A percentile compares a stretch with the other conserved stretches of the same genome.
Conservation (phyloP, 2,113 vertebrate genomes). For the Petaurus breviceps region DNA sequence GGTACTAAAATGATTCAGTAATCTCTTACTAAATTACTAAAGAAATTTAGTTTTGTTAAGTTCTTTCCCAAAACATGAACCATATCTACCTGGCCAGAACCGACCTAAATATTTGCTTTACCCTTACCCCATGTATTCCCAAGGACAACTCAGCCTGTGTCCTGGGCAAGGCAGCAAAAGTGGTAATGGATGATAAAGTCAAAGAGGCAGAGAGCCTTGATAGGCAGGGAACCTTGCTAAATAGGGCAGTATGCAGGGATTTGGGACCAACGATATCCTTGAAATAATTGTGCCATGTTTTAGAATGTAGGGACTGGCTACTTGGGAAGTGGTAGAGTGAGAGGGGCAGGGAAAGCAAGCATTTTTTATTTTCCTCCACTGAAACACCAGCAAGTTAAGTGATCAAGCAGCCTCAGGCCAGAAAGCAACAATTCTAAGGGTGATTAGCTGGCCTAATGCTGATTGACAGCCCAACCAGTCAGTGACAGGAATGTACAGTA, state of each 20-base stretch:
- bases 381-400: not conserved
- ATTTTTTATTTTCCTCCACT: not conserved
- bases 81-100: not conserved
- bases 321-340: not conserved
- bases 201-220: not conserved
- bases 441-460: not conserved
- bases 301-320: not conserved
- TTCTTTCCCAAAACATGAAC: not conserved
- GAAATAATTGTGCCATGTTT: not conserved
- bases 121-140: not conserved
- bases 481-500: not conserved
- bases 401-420: not conserved
- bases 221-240: not conserved
- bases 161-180: not conserved
- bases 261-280: not conserved
- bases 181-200: not conserved
- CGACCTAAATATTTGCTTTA: not conserved
- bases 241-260: not conserved
- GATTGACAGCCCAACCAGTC: not conserved
- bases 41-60: not conserved
- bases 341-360: not conserved
- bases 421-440: not conserved
- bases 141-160: not conserved
- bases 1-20: slow-evolving; percentile 5
- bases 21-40: not conserved